phyloP scores from a whole-genome alignment of 2,797 vertebrate species.

The Bradypodion ventrale region DNA sequence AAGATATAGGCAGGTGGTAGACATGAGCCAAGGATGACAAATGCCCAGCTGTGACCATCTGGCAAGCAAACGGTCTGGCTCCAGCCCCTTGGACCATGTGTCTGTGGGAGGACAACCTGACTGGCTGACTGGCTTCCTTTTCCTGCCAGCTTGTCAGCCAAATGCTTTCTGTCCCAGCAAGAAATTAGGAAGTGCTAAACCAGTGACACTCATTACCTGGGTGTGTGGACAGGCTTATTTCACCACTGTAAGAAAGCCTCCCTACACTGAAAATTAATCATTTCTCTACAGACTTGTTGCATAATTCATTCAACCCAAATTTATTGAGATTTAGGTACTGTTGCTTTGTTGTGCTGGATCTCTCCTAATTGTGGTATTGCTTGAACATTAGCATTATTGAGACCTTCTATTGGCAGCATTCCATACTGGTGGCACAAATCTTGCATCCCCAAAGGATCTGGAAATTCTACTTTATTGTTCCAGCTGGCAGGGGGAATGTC shows the following conservation, averaged over 20 bases:
- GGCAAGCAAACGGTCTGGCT: slow-evolving; percentile 44
- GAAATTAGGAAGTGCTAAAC: not conserved
- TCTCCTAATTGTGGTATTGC: not conserved
- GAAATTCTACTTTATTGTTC: no score
- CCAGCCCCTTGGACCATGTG: not conserved
- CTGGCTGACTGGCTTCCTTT: not conserved
- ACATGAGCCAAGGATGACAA: slow-evolving; percentile 67
- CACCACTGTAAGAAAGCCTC: not conserved
- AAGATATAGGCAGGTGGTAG: slow-evolving; percentile 23
- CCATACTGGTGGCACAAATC: not conserved
- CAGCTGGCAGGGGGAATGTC: no score
- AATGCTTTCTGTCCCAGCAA: not conserved
- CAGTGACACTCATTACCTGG: not conserved
- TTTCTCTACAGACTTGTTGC: not conserved
- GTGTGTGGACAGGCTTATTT: not conserved
- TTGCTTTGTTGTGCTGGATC: not conserved
- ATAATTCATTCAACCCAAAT: not conserved
- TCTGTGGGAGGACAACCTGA: not conserved
- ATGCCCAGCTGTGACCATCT: slow-evolving; percentile 64
- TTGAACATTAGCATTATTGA: not conserved
- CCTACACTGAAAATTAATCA: not conserved
- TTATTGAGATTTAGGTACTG: not conserved
- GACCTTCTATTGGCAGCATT: not conserved
- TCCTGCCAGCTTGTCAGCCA: not conserved
- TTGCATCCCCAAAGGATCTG: not conserved